Evolutionary conservation across 53 echinoderm and acorn worm genomes (phyloP).

Genomic region (Paracentrotus lividus): DNA sequence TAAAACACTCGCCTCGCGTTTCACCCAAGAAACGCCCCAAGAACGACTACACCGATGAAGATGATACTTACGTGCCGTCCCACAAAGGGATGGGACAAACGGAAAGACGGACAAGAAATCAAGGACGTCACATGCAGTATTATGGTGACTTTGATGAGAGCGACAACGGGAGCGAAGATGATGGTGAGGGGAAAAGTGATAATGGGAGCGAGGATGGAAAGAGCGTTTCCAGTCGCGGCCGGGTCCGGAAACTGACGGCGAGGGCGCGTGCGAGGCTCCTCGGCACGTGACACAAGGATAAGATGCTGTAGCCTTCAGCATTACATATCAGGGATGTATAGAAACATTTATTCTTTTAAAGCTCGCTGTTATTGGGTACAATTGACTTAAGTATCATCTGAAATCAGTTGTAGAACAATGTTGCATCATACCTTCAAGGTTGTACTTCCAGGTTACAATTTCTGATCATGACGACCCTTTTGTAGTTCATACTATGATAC

Average conservation of each 20-base stretch:
- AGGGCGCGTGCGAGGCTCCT: conserved; percentile 53
- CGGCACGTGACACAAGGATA: not conserved
- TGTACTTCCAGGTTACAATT: not conserved
- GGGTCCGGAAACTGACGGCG: conserved; percentile 57
- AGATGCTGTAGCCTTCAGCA: not conserved
- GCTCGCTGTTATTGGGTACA: not conserved
- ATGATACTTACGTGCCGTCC: conserved; percentile 47
- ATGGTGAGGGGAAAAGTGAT: not conserved
- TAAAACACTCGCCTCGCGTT: conserved; percentile 3
- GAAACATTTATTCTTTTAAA: not conserved
- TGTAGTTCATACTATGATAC: not conserved
- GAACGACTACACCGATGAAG: conserved; percentile 23
- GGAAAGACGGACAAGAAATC: conserved; percentile 49
- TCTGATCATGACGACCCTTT: not conserved
- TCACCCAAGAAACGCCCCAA: conserved; percentile 6
- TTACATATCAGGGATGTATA: conserved; percentile 4
- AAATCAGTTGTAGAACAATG: not conserved
- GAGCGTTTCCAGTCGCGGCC: conserved; percentile 69
- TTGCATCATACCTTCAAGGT: not conserved
- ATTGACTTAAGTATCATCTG: not conserved
- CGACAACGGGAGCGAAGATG: conserved; percentile 30
- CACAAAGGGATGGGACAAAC: not conserved
- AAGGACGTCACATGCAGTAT: conserved; percentile 62
- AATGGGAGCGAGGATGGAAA: conserved; percentile 24
- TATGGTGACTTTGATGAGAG: conserved; percentile 62